Evolutionary conservation across 2,888 invertebrate genomes (phyloP).

Genomic region (Tanytarsus gracilentus): DNA sequence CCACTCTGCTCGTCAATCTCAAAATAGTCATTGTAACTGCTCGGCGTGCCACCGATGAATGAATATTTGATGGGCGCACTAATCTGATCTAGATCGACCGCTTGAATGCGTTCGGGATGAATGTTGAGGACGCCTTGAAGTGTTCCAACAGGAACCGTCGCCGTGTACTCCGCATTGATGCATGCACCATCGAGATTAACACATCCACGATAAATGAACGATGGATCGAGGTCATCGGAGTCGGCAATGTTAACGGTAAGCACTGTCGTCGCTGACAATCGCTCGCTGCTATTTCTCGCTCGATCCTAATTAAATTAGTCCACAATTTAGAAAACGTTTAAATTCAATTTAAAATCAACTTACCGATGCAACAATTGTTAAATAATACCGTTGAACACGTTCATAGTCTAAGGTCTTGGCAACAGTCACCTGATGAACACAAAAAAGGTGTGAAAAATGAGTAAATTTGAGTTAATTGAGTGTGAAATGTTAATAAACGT

Average conservation of each 20-base stretch:
- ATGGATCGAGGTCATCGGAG: slow-evolving; percentile 85
- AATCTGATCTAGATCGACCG: slow-evolving; percentile 81
- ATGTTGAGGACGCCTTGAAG: slow-evolving; percentile 74
- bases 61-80: slow-evolving; percentile 73
- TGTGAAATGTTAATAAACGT: background rate
- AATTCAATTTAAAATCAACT: slow-evolving; percentile 41
- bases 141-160: slow-evolving; percentile 67
- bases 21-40: slow-evolving; percentile 69
- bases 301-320: slow-evolving; percentile 56
- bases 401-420: slow-evolving; percentile 82
- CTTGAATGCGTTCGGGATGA: slow-evolving; percentile 80
- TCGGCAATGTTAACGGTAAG: slow-evolving; percentile 77
- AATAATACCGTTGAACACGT: slow-evolving; percentile 73
- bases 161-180: slow-evolving; percentile 77
- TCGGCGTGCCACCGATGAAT: slow-evolving; percentile 71
- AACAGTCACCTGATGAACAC: slow-evolving; percentile 55
- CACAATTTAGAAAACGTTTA: background rate
- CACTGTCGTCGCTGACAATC: slow-evolving; percentile 75
- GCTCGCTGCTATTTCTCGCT: slow-evolving; percentile 64
- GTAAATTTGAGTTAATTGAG: background rate
- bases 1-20: slow-evolving; percentile 72
- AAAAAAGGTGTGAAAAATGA: slow-evolving; percentile 14
- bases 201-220: slow-evolving; percentile 82
- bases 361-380: slow-evolving; percentile 82
- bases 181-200: slow-evolving; percentile 72